A percentile compares a stretch with the other conserved stretches of the same genome.
Evolutionary conservation across 2,113 vertebrate genomes (phyloP).

Genomic region (Poeciliopsis retropinna): DNA sequence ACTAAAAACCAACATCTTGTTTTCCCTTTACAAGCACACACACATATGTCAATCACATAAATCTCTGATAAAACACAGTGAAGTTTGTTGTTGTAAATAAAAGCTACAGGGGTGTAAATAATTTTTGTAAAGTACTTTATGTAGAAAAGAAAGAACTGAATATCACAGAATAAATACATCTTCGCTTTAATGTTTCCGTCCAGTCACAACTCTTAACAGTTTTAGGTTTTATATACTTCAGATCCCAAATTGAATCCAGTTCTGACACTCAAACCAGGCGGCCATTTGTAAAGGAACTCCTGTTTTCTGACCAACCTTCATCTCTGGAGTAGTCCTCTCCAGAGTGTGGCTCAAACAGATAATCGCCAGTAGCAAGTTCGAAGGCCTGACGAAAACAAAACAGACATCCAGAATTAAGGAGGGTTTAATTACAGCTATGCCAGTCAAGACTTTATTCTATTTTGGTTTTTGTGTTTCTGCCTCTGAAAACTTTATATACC

Average conservation of each 20-base stretch:
- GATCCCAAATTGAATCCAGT: too few relatives aligned
- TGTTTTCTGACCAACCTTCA: conserved; percentile 85
- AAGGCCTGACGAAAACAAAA: conserved; percentile 83
- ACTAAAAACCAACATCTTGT: too few relatives aligned
- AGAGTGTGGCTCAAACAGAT: conserved; percentile 96
- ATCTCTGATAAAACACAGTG: background rate
- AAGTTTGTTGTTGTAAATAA: background rate
- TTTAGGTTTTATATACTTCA: too few relatives aligned
- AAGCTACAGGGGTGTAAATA: background rate
- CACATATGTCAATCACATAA: background rate
- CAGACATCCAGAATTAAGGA: background rate
- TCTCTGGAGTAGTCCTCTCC: conserved; percentile 96
- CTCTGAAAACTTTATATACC: background rate
- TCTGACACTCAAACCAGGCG: too few relatives aligned
- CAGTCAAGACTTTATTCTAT: background rate
- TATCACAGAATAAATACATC: too few relatives aligned
- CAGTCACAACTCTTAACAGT: too few relatives aligned
- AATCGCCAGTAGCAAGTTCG: conserved; percentile 95
- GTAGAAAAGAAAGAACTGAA: too few relatives aligned
- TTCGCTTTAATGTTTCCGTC: too few relatives aligned
- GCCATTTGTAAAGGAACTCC: background rate
- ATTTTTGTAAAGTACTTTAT: too few relatives aligned
- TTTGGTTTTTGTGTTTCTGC: background rate
- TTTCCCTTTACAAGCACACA: background rate
- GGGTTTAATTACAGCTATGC: background rate